Percentiles rank a stretch among this genome's conserved stretches.
Evolutionary conservation across 2,888 invertebrate species (phyloP).

Genomic region (Troides oblongomaculatus): DNA sequence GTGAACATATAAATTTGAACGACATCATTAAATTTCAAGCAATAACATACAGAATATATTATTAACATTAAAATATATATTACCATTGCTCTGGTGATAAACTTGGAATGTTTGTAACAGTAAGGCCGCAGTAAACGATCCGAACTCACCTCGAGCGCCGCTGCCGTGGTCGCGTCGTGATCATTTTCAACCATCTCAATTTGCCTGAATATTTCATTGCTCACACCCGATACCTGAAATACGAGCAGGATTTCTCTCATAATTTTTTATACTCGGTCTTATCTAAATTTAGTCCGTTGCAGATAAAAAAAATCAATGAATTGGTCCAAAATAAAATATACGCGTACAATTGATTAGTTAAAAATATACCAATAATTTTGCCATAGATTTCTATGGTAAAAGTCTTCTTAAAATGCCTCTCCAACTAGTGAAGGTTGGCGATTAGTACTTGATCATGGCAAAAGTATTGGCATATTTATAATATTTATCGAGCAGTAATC

Average conservation of each 20-base stretch:
- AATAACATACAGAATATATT: neutral
- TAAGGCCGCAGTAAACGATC: neutral
- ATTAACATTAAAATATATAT: too few relatives aligned
- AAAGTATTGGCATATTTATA: too few relatives aligned
- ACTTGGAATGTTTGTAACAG: neutral
- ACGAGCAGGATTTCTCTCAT: slow-evolving; percentile 6
- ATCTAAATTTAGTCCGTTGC: neutral
- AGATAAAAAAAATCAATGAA: neutral
- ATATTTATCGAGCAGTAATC: too few relatives aligned
- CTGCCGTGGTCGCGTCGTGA: slow-evolving; percentile 95
- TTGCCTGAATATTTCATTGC: slow-evolving; percentile 97
- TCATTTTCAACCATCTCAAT: slow-evolving; percentile 98
- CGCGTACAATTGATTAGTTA: too few relatives aligned
- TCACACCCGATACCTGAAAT: slow-evolving; percentile 94
- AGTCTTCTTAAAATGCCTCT: too few relatives aligned
- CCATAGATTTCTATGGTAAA: too few relatives aligned
- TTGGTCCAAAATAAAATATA: too few relatives aligned
- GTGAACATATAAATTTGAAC: too few relatives aligned
- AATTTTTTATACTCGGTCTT: neutral
- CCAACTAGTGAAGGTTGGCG: too few relatives aligned
- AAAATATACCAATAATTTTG: too few relatives aligned
- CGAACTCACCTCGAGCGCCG: slow-evolving; percentile 88
- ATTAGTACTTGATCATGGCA: too few relatives aligned
- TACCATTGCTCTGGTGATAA: too few relatives aligned
- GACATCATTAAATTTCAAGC: neutral